Base-by-base conservation (phyloP, 2,797 vertebrate species). In the Hybognathus amarus region DNA sequence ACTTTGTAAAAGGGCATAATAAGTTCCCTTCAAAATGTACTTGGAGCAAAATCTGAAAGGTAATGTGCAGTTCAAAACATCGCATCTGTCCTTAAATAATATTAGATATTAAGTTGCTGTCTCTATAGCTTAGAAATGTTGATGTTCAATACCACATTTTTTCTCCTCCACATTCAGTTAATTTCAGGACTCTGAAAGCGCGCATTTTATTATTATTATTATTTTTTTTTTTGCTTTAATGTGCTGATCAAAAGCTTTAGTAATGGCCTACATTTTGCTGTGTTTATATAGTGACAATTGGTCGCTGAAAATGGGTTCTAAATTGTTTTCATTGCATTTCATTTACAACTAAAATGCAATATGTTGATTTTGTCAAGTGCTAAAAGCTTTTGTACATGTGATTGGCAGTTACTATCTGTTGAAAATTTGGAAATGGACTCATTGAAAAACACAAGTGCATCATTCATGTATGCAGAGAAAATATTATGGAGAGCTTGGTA, bases 251-350 rank as follows among this genome's bases (percentile, higher is more conserved):
- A 66, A 68, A 24, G 77, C 47, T 68, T 4, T 12, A 18, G 33
- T 66, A 36, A 66, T 68, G 22, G 6, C 56, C 24, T 27, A 33
- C 11, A 50, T 67, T 61, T 79, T 67, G 27, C 6, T 6, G 12
- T 79, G 63, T 69, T 54, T 54, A 47, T n/a, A 42, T 36, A 77
- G 42, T 78, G 61, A 66, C 59, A 68, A 52, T 68, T 79, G 61
- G 42, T 79, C 63, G 18, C 61, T 68, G 45, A 68, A 68, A 68
- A 79, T 54, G 10, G 70, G 12, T n/a, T 24, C 30, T 67, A 52
- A 79, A 52, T 67, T 79, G 77, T 67, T 52, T 67, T 61, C 30
- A 67, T 67, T 79, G 22, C 42, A 77, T 79, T 47, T 68, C 64
- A 79, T 67, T 47, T 47, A 47, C 47, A 40, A 47, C 77, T 79